Base-by-base conservation (phyloP, 2,888 invertebrate species). In the Drosophila atroscutellata region DNA sequence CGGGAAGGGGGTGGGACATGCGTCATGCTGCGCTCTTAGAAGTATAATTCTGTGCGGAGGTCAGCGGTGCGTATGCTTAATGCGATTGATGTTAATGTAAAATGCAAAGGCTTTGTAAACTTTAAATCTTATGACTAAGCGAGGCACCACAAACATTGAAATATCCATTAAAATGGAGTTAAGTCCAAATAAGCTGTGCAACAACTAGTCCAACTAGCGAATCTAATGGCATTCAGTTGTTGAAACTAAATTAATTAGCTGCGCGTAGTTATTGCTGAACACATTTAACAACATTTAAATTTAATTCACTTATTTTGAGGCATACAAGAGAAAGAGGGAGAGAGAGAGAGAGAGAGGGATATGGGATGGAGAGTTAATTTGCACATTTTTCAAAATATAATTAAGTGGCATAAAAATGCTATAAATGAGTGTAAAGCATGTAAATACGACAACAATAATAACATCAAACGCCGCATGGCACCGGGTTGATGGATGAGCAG, bases 381-480 rank as follows among this genome's bases (percentile, higher is more conserved):
- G 52, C 64, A 70, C 74, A 74, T 75, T 83, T 87, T 82, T 76
- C 66, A 65, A 72, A 75, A 60, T 72, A 73, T 86, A 83, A 86
- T 86, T 77, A 86, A 86, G 83, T 77, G 63, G 75, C 66, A 69
- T 65, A 65, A 67, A 84, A 81, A 75, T 83, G 39, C 66, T 79
- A 79, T 63, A 69, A 83, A 76, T 75, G 66, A 55, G 58, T 65
- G 62, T 56, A 59, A 66, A 61, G n/a, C 61, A 68, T 70, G 63
- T 42, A 51, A 51, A 51, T 50, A 15, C 63, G 30, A 57, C 57
- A 75, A 47, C 51, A 83, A 73, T 6, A 80, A 73, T 60, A 61
- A 72, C 13, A 28, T 37, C 26, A 55, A 37, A 68, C 62, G 20
- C 11, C 7, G 13, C 18, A 34, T 13, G 6, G 32, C 34, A 9